Evolutionary conservation across 1,140 invertebrate species (phyloP), one percentile per base, ranked within the genome.

Genomic region (Phymastichus coffea): DNA sequence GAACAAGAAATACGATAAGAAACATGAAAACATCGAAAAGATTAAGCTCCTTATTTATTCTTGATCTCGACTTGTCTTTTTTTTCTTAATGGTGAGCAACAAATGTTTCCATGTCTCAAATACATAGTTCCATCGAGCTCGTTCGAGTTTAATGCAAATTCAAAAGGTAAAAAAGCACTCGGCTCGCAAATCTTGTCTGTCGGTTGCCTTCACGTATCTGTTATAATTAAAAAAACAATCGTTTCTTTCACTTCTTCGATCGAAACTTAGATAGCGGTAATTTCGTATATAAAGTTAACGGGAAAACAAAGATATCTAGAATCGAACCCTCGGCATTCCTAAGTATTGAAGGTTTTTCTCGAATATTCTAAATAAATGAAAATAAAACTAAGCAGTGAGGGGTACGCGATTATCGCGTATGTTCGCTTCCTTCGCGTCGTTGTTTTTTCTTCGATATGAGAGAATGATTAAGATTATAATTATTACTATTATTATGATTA

Each of bases 11-110:
- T n/a, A n/a, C n/a, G n/a, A n/a, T n/a, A n/a, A n/a, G n/a, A 67
- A 63, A 63, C 66, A 66, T 63, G 64, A 66, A 67, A 65, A 59
- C 44, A 55, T 54, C 51, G 30, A 41, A 54, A 61, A 61, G 58
- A 54, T 49, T 43, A 61, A 54, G 33, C 52, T 61, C 35, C 35
- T 47, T 48, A 41, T 61, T 61, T 33, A 48, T 61, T 54, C 37
- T 53, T 25, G 49, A 60, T 47, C n/a, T 61, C 58, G 58, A 55
- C 58, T 61, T 61, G 47, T 47, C 38, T 26, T 49, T 43, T n/a
- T n/a, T n/a, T n/a, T n/a, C n/a, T n/a, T n/a, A n/a, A n/a, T n/a
- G n/a, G n/a, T n/a, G n/a, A 43, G 30, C 33, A n/a, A n/a, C 17
- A 37, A 53, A 28, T 59, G 49, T 59, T 59, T 59, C 23, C 57